phyloP scores from a whole-genome alignment of 1,140 invertebrate species.

The Ylistrum balloti region DNA sequence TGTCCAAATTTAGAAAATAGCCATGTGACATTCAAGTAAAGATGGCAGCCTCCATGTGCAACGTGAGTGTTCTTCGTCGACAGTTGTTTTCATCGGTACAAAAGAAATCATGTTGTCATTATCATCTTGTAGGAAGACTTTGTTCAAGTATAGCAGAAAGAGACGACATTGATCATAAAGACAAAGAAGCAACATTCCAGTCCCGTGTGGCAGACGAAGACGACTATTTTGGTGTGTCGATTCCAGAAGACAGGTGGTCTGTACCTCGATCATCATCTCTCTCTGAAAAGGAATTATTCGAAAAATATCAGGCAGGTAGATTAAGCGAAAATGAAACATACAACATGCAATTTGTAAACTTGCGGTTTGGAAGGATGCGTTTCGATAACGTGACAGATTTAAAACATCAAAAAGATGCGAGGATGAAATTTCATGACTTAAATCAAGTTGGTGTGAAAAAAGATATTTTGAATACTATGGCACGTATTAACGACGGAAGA shows the following conservation, averaged over 20 bases:
- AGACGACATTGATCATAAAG: background rate
- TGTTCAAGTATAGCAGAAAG: background rate
- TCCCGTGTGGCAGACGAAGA: background rate
- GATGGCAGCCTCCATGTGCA: conserved; percentile 24
- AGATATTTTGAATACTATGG: background rate
- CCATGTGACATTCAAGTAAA: background rate
- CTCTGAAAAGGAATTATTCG: background rate
- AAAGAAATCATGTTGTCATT: background rate
- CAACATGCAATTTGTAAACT: background rate
- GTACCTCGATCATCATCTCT: background rate
- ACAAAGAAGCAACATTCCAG: background rate
- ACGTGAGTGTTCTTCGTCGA: background rate
- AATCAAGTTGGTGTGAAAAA: background rate
- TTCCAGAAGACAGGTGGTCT: background rate
- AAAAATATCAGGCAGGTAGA: background rate
- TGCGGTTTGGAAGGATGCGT: background rate
- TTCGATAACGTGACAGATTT: background rate
- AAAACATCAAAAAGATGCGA: background rate
- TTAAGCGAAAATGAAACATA: background rate
- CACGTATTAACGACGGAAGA: background rate
- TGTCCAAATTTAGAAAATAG: background rate
- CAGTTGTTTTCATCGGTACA: background rate
- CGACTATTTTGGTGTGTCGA: background rate
- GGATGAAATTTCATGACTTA: background rate
- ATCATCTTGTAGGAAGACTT: background rate